Conservation (phyloP, 2,113 vertebrate genomes). For the Dipodomys spectabilis region DNA sequence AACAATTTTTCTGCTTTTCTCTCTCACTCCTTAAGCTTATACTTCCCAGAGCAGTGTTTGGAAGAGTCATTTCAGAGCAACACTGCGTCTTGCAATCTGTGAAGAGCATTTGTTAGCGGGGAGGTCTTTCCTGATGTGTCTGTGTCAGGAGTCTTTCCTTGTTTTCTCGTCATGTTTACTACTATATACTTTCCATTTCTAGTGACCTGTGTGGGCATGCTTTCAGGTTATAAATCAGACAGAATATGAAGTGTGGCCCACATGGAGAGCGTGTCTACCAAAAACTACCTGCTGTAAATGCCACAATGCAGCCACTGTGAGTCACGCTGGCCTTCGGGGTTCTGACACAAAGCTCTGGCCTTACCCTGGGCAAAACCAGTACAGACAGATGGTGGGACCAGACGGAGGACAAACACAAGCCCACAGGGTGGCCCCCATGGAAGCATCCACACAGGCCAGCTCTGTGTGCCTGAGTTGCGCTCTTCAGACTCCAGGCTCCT, state of each 20-base stretch:
- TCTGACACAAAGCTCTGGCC: not conserved
- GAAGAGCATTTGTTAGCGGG: not conserved
- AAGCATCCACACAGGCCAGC: not conserved
- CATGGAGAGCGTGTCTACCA: not conserved
- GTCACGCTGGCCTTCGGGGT: rapidly evolving
- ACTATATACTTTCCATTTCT: not conserved
- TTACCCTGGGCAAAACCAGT: not conserved
- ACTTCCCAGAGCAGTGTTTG: not conserved
- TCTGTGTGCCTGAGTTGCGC: not conserved
- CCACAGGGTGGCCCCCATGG: too few relatives aligned
- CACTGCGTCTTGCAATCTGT: not conserved
- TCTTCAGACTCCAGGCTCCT: too few relatives aligned
- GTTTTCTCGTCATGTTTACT: not conserved
- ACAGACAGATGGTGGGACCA: not conserved
- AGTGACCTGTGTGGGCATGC: not conserved
- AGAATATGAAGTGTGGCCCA: not conserved
- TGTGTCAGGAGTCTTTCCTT: not conserved
- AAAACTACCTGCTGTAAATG: rapidly evolving
- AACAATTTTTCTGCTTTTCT: not conserved
- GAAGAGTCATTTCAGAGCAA: not conserved
- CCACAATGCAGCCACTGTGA: too few relatives aligned
- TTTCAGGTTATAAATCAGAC: slow-evolving; percentile 7
- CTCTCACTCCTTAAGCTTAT: not conserved
- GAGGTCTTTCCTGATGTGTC: not conserved
- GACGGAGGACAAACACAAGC: too few relatives aligned